Percentiles rank a stretch among this genome's conserved stretches.
These are phyloP conservation scores for Dolichotis patagonum DNA, from an alignment of 2,113 vertebrate genomes.

Conservation along the genomic window DNA sequence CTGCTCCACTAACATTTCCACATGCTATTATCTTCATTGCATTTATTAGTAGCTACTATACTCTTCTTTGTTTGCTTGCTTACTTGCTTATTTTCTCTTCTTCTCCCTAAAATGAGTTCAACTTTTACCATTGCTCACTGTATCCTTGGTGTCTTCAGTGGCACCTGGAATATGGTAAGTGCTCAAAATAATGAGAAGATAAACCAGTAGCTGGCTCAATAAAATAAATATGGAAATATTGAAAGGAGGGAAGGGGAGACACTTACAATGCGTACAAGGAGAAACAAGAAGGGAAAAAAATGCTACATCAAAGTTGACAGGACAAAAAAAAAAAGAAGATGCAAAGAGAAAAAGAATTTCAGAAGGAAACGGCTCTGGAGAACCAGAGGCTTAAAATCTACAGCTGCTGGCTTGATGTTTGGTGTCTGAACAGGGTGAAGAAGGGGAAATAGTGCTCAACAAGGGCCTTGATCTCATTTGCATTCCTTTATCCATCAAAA, in stretches of 20 bases:
- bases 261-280: not conserved
- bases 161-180: not conserved
- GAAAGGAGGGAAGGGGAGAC: not conserved
- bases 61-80: not conserved
- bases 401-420: not conserved
- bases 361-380: not conserved
- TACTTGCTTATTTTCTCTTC: not conserved
- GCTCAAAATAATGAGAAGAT: not conserved
- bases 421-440: not conserved
- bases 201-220: not conserved
- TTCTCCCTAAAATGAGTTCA: not conserved
- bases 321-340: not conserved
- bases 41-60: not conserved
- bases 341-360: not conserved
- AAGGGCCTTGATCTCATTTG: constrained; percentile 55
- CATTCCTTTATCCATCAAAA: constrained; percentile 45
- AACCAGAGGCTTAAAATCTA: constrained; percentile 19
- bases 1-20: not conserved
- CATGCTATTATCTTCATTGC: not conserved
- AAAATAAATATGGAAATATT: not conserved
- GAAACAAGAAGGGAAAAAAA: not conserved
- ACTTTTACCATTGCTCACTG: not conserved
- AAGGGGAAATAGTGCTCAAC: constrained; percentile 1
- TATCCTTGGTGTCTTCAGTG: not conserved
- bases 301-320: not conserved